Percentiles rank a stretch among this genome's conserved stretches.
Evolutionary conservation across 2,113 vertebrate genomes (phyloP).

Genomic region (Ceuthmochares aereus): DNA sequence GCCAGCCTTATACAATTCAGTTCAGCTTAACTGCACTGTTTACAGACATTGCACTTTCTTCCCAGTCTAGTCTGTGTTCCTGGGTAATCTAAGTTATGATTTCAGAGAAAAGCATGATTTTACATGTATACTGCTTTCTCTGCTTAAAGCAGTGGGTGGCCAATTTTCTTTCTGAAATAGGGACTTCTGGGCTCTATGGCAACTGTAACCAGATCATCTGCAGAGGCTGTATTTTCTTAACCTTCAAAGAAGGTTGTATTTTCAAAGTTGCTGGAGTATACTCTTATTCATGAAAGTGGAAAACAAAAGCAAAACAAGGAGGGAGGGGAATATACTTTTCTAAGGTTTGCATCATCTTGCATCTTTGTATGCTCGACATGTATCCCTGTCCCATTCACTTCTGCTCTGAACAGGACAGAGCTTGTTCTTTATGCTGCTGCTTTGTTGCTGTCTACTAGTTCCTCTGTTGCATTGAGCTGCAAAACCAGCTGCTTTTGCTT

Average conservation of each 20-base stretch:
- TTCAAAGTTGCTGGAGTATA: not conserved
- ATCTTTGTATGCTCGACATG: conserved; percentile 59
- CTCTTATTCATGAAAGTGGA: not conserved
- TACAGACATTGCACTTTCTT: not conserved
- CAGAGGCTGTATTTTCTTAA: not conserved
- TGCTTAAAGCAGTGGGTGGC: not conserved
- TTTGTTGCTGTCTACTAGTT: conserved; percentile 37
- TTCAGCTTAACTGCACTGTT: not conserved
- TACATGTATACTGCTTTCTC: not conserved
- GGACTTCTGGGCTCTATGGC: not conserved
- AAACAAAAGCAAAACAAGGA: not conserved
- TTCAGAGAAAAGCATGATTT: not conserved
- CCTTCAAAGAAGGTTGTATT: not conserved
- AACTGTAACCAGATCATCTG: not conserved
- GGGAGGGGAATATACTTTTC: not conserved
- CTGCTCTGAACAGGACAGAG: conserved; percentile 7
- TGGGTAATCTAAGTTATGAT: not conserved
- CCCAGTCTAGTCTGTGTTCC: not conserved
- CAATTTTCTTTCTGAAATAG: not conserved
- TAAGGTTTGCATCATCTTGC: conserved; percentile 29
- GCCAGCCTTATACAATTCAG: not conserved
- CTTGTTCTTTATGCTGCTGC: conserved; percentile 1
- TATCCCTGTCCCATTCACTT: not conserved
- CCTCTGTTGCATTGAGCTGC: conserved; percentile 31
- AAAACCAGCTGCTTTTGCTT: conserved; percentile 66